Conservation (phyloP, 2,797 vertebrate species). For the Pseudochaenichthys georgianus region DNA sequence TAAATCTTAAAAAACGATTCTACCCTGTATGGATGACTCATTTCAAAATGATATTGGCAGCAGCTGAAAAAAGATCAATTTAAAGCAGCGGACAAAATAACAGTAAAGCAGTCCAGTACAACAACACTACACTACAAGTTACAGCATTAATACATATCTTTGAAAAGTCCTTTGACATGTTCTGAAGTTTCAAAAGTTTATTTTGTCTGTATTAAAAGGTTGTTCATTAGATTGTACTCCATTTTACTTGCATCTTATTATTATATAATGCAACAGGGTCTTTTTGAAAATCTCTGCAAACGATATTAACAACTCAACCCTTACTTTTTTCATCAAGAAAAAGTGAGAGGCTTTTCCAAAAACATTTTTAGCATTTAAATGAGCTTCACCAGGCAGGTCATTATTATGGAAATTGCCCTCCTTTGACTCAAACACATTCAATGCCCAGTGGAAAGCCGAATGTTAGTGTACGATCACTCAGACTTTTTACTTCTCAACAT, state of each 20-base stretch:
- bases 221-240: neutral
- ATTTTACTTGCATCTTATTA: neutral
- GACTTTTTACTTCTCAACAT: conserved; percentile 16
- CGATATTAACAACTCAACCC: neutral
- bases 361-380: conserved; percentile 56
- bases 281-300: conserved; percentile 3
- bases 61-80: neutral
- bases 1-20: conserved; percentile 27
- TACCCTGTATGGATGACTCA: neutral
- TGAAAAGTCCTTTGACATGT: neutral
- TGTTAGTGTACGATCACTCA: conserved; percentile 23
- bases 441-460: conserved; percentile 33
- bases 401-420: conserved; percentile 56
- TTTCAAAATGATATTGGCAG: conserved; percentile 5
- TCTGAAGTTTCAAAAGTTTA: conserved; percentile 6
- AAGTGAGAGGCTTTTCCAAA: conserved; percentile 30
- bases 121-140: neutral
- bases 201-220: neutral
- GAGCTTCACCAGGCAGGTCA: conserved; percentile 53
- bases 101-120: neutral
- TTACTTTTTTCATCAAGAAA: conserved; percentile 35
- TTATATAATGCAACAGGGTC: neutral
- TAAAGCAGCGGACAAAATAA: neutral
- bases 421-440: conserved; percentile 36
- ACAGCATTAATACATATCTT: neutral